phyloP scores from a whole-genome alignment of 2,113 vertebrate genomes.

The Bufo gargarizans region DNA sequence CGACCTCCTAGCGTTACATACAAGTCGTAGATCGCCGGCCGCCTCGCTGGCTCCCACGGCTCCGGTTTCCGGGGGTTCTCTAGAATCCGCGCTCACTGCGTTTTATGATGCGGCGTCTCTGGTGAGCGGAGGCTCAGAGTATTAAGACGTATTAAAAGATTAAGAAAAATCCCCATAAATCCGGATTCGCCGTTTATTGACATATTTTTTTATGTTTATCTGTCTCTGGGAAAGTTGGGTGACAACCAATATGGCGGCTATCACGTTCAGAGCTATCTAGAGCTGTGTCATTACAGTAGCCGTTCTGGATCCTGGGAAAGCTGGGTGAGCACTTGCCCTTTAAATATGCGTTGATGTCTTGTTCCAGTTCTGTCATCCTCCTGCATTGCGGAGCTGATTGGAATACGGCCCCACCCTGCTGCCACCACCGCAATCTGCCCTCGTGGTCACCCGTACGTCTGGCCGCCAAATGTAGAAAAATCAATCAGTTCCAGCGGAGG shows the following conservation, averaged over 20 bases:
- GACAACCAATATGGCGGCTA: neutral
- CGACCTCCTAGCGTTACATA: no score
- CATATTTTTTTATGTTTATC: neutral
- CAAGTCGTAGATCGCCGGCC: no score
- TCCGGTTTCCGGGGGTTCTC: no score
- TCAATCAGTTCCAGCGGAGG: neutral
- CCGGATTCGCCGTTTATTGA: neutral
- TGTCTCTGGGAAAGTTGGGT: neutral
- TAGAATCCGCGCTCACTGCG: no score
- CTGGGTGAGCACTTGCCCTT: neutral
- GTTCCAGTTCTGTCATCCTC: neutral
- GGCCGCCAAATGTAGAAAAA: neutral
- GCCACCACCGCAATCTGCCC: neutral
- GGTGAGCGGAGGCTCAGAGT: neutral
- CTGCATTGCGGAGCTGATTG: constrained; percentile 34
- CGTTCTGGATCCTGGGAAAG: neutral
- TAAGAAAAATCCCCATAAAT: neutral
- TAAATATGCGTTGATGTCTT: neutral
- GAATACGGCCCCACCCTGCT: neutral
- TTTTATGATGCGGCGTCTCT: neutral
- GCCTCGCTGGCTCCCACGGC: no score
- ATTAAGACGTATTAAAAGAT: neutral
- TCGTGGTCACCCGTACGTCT: neutral
- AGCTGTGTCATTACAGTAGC: neutral
- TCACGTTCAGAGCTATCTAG: no score